Percentiles rank a stretch among this genome's conserved stretches.
These are phyloP conservation scores for Syngnathus typhle DNA, from an alignment of 2,113 vertebrate species.

Conservation along the genomic window DNA sequence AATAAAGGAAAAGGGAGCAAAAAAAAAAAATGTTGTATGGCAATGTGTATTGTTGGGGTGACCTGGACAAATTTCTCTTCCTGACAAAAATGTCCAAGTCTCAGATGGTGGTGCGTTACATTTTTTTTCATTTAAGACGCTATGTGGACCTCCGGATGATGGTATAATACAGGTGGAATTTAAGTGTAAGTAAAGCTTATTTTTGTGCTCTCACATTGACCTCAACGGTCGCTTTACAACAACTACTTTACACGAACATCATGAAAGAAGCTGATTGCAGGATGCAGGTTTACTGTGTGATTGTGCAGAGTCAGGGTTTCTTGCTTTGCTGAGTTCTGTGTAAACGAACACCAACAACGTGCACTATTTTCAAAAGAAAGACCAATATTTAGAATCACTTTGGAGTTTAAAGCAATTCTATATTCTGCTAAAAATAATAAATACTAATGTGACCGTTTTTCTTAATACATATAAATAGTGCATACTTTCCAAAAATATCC, in stretches of 20 bases:
- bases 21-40: constrained; percentile 51
- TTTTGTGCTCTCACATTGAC: no score
- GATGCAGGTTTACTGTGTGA: no score
- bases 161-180: not conserved
- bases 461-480: not conserved
- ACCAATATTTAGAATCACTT: not conserved
- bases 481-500: not conserved
- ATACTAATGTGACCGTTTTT: not conserved
- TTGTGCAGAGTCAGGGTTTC: no score
- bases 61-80: constrained; percentile 16
- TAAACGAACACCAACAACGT: not conserved
- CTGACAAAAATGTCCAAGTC: constrained; percentile 12
- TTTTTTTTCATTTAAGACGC: constrained; percentile 23
- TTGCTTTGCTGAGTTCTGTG: no score
- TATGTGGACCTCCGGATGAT: constrained; percentile 40
- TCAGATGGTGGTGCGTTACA: constrained; percentile 38
- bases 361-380: not conserved
- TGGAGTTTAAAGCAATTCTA: not conserved
- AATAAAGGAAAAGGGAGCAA: constrained; percentile 48
- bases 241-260: no score
- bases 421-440: not conserved
- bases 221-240: no score
- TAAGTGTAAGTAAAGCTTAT: not conserved
- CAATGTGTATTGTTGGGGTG: constrained; percentile 32
- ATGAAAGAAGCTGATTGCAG: no score